A percentile compares a stretch with the other conserved stretches of the same genome.
phyloP scores from a whole-genome alignment of 2,797 vertebrate genomes.

The Chaunax sp. region DNA sequence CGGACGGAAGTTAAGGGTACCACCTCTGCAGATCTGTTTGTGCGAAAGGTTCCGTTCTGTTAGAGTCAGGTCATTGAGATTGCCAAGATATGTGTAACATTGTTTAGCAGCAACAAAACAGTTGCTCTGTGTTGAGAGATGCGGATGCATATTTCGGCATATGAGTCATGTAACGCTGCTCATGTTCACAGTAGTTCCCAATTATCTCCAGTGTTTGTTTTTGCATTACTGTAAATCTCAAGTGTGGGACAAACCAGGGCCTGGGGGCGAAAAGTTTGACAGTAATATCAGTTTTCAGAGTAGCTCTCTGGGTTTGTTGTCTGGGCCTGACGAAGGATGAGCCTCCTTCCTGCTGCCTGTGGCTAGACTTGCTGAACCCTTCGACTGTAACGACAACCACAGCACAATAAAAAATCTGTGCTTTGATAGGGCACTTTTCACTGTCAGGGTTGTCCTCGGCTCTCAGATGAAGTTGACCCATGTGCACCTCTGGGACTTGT shows the following conservation, averaged over 20 bases:
- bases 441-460: conserved; percentile 33
- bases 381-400: conserved; percentile 28
- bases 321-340: conserved; percentile 13
- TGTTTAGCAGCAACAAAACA: conserved; percentile 30
- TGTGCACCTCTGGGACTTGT: conserved; percentile 51
- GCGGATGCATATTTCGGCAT: conserved; percentile 3
- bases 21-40: conserved; percentile 15
- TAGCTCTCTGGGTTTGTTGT: conserved; percentile 26
- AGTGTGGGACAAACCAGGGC: conserved; percentile 2
- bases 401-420: conserved; percentile 15
- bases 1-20: not conserved
- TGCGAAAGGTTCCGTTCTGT: not conserved
- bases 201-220: conserved; percentile 9
- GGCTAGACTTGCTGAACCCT: conserved; percentile 31
- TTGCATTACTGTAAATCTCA: conserved; percentile 20
- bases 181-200: conserved; percentile 27
- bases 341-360: conserved; percentile 33
- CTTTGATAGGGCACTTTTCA: conserved; percentile 28
- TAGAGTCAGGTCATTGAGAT: conserved; percentile 9
- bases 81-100: conserved; percentile 17
- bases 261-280: conserved; percentile 35
- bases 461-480: conserved; percentile 58
- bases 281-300: conserved; percentile 31
- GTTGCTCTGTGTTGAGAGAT: conserved; percentile 14
- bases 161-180: conserved; percentile 29